Evolutionary conservation across 2,888 invertebrate genomes (phyloP).

Genomic region (Ornithoptera priamus): DNA sequence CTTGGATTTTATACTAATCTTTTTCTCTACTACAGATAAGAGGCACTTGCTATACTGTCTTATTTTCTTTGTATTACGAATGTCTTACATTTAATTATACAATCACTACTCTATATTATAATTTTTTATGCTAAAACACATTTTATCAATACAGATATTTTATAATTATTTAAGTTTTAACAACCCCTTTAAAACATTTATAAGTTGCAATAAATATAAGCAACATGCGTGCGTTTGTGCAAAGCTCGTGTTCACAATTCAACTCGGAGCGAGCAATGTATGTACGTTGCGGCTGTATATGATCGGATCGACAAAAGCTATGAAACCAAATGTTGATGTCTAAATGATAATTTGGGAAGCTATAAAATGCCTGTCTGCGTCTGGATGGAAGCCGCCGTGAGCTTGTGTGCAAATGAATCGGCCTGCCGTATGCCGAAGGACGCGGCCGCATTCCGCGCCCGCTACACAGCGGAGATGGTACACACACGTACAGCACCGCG

Average conservation of each 20-base stretch:
- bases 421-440: constrained; percentile 73
- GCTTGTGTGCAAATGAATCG: constrained; percentile 76
- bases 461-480: constrained; percentile 66
- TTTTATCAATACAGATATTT: background rate
- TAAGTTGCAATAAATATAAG: background rate
- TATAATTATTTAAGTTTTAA: background rate
- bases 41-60: too few species aligned
- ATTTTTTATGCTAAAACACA: background rate
- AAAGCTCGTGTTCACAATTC: background rate
- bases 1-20: too few species aligned
- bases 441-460: constrained; percentile 76
- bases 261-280: background rate
- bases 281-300: constrained; percentile 11
- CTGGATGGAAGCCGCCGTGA: constrained; percentile 48
- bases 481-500: constrained; percentile 61
- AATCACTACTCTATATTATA: too few species aligned
- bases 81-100: too few species aligned
- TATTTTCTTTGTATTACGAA: too few species aligned
- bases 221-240: background rate
- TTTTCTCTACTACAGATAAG: too few species aligned
- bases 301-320: constrained; percentile 26
- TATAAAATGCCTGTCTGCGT: constrained; percentile 61
- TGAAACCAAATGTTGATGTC: constrained; percentile 42
- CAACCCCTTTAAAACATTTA: background rate
- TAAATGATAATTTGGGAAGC: constrained; percentile 66